These are phyloP conservation scores for Amphimallon solstitiale DNA, from an alignment of 2,888 invertebrate species.

Conservation along the genomic window DNA sequence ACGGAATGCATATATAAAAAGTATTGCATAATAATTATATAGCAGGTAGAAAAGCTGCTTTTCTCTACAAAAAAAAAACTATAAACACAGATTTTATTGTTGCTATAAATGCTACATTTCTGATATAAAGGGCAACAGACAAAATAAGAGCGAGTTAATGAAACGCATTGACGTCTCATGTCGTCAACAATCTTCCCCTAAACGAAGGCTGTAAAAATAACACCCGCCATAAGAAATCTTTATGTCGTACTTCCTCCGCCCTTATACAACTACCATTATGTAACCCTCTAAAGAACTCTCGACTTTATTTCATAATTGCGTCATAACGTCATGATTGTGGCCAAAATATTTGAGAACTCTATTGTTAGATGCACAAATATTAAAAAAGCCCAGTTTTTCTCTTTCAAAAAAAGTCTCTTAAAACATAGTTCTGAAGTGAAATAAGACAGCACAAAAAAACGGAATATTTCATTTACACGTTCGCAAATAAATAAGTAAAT, in stretches of 20 bases:
- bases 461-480: no score
- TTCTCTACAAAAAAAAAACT: constrained; percentile 44
- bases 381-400: no score
- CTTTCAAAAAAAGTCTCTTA: no score
- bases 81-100: constrained; percentile 41
- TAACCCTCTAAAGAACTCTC: background rate
- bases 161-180: background rate
- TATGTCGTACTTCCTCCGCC: background rate
- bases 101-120: constrained; percentile 47
- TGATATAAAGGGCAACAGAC: constrained; percentile 41
- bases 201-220: constrained; percentile 5
- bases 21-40: constrained; percentile 27
- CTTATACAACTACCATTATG: constrained; percentile 12
- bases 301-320: background rate
- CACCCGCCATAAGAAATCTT: constrained; percentile 6
- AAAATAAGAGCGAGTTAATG: constrained; percentile 16
- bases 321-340: no score
- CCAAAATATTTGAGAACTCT: no score
- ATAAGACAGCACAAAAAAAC: no score
- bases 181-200: constrained; percentile 17
- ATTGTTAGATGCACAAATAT: no score
- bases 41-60: no score
- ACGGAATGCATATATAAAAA: background rate
- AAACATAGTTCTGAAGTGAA: no score
- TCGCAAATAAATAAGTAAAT: no score